These are phyloP conservation scores for Danio jaintianensis DNA, from an alignment of 2,797 vertebrate genomes.

Conservation along the genomic window DNA sequence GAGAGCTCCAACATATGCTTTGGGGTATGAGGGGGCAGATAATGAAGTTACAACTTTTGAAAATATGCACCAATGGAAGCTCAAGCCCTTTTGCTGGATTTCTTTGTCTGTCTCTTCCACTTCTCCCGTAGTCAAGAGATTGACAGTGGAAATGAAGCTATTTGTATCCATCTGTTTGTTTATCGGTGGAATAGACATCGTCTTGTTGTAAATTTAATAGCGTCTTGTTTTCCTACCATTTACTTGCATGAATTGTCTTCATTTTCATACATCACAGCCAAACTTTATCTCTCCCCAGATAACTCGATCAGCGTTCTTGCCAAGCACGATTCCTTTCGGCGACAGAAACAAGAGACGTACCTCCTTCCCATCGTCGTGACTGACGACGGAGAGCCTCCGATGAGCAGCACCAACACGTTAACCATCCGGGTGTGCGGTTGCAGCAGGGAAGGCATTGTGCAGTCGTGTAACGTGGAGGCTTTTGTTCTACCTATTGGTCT, in stretches of 20 bases:
- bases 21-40: constrained; percentile 66
- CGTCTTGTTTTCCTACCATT: background rate
- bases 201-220: background rate
- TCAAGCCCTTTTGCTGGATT: constrained; percentile 68
- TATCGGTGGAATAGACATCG: background rate
- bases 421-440: constrained; percentile 98
- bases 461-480: constrained; percentile 96
- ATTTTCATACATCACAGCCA: constrained; percentile 56
- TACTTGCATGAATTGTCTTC: constrained; percentile 34
- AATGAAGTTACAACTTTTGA: constrained; percentile 78
- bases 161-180: constrained; percentile 16
- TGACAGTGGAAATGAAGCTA: constrained; percentile 26
- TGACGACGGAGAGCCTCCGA: constrained; percentile 91
- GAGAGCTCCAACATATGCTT: constrained; percentile 72
- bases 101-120: constrained; percentile 34
- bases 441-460: constrained; percentile 90
- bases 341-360: constrained; percentile 96
- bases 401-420: constrained; percentile 98
- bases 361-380: constrained; percentile 95
- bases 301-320: constrained; percentile 95
- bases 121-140: background rate
- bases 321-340: constrained; percentile 92
- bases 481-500: constrained; percentile 96
- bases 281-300: constrained; percentile 78
- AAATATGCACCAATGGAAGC: constrained; percentile 76